phyloP scores from a whole-genome alignment of 2,888 invertebrate species.

The Chrysolina haemoptera region DNA sequence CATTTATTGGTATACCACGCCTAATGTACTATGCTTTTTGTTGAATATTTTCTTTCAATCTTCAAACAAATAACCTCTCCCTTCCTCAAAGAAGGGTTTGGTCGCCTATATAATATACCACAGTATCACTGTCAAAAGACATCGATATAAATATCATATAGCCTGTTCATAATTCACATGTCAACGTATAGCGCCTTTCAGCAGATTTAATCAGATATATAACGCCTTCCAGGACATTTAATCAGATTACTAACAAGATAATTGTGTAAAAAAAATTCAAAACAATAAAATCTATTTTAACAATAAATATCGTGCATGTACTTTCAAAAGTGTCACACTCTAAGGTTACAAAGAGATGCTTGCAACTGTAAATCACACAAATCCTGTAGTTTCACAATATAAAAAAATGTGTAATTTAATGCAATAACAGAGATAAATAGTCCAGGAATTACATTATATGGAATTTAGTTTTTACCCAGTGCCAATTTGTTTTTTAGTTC shows the following conservation, averaged over 20 bases:
- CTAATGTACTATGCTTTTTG: too few relatives aligned
- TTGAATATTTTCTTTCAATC: too few relatives aligned
- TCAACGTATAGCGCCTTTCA: constrained; percentile 35
- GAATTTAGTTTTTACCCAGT: not conserved
- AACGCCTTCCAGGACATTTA: constrained; percentile 38
- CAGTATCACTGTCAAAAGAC: constrained; percentile 28
- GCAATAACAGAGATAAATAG: not conserved
- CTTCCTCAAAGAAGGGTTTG: too few relatives aligned
- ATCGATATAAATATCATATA: constrained; percentile 36
- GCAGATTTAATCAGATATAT: constrained; percentile 39
- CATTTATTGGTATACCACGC: not conserved
- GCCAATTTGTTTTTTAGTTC: too few relatives aligned
- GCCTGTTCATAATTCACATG: constrained; percentile 40
- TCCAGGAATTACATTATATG: not conserved
- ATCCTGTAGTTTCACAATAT: constrained; percentile 16
- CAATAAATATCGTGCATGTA: constrained; percentile 39
- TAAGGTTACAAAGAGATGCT: constrained; percentile 41
- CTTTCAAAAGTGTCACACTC: constrained; percentile 41
- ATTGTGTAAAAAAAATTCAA: constrained; percentile 33
- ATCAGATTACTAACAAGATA: constrained; percentile 41
- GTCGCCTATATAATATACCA: not conserved
- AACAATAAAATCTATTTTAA: constrained; percentile 44
- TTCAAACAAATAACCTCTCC: too few relatives aligned
- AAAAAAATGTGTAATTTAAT: constrained; percentile 1
- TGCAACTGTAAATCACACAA: constrained; percentile 27